Evolutionary conservation across 2,797 vertebrate species (phyloP), one percentile per base, ranked within the genome.

Genomic region (Peromyscus attwateri): DNA sequence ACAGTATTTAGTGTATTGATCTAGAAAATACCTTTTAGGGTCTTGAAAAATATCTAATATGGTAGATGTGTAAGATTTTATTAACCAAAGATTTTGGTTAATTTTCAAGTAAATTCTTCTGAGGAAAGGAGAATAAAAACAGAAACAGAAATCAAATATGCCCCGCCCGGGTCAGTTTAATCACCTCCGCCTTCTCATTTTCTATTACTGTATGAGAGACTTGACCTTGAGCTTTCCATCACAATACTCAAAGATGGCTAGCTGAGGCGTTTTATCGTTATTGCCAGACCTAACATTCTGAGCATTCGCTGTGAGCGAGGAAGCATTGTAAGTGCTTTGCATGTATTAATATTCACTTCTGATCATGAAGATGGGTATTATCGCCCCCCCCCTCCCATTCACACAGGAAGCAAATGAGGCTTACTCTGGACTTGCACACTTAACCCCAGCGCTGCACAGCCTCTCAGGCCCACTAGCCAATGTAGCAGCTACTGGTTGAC

Each of bases 71-170:
- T 64, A 85, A 85, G 68, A 92, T 92, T 70, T 92, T 62, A 60
- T 46, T 91, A 84, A 73, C 84, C 46, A 52, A 46, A 96, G 71
- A 66, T 89, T 85, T 80, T 87, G 27, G 27, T 70, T 76, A 81
- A 81, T 93, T 89, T 87, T 95, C 76, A 92, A 93, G 37, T 43
- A 84, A 60, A 12, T 62, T 73, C 87, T 83, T 77, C 31, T 80
- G 52, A 64, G 2, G 57, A 66, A 97, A 93, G 37, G 43, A 93
- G 82, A 82, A 81, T 46, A 62, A 89, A 64, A 89, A 66, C 17
- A 55, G 62, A 93, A 93, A 49, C 66, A n/a, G 21, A 82, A 90
- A 83, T 71, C 34, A 1, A 29, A 40, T 81, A 13, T 40, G 14
- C 80, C 29, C 40, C 31, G 27, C 29, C 40, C 31, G 27, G 57